Conservation (phyloP, 1,140 invertebrate species). For the Magallana gigas region DNA sequence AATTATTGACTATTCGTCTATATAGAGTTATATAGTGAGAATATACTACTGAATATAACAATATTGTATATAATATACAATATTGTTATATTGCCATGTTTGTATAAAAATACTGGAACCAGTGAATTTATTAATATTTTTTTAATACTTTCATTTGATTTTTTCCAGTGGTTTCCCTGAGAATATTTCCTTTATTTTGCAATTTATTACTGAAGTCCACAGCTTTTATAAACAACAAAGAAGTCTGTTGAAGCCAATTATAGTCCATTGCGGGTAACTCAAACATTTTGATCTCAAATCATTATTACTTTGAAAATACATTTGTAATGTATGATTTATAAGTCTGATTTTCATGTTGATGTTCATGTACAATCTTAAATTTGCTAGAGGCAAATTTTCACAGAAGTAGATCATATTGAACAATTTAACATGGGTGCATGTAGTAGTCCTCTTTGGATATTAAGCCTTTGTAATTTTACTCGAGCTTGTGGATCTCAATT, state of each 20-base stretch:
- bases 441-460: too few relatives aligned
- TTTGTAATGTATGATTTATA: neutral
- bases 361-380: too few relatives aligned
- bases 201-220: conserved; percentile 82
- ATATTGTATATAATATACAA: too few relatives aligned
- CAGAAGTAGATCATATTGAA: too few relatives aligned
- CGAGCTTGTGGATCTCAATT: too few relatives aligned
- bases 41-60: too few relatives aligned
- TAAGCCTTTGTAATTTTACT: too few relatives aligned
- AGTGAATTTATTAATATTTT: neutral
- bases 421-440: too few relatives aligned
- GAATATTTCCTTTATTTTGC: conserved; percentile 81
- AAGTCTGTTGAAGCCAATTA: conserved; percentile 75
- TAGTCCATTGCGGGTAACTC: conserved; percentile 78
- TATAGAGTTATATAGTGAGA: too few relatives aligned
- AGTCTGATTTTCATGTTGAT: neutral
- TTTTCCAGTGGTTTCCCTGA: conserved; percentile 83
- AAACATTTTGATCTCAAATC: neutral
- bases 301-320: neutral
- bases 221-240: conserved; percentile 77
- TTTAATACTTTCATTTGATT: neutral
- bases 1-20: too few relatives aligned
- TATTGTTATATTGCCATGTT: neutral
- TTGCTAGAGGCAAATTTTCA: too few relatives aligned
- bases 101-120: neutral